phyloP scores from a whole-genome alignment of 2,888 invertebrate species.

The Trilocha varians region DNA sequence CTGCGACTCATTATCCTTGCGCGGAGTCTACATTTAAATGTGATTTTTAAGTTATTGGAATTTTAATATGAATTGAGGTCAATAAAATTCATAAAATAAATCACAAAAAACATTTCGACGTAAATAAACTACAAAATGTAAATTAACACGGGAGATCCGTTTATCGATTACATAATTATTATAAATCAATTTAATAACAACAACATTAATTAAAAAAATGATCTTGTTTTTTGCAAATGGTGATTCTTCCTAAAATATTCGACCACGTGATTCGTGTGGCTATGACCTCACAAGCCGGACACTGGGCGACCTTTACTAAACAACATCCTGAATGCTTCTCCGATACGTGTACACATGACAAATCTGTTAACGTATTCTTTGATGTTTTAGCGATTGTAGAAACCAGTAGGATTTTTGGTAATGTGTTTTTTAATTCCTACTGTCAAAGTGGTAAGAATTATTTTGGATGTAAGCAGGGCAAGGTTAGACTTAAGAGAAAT shows the following conservation, averaged over 20 bases:
- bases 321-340: slow-evolving; percentile 39
- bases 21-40: too few relatives aligned
- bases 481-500: too few relatives aligned
- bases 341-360: slow-evolving; percentile 13
- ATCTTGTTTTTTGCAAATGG: not conserved
- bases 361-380: not conserved
- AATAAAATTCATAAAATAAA: too few relatives aligned
- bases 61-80: too few relatives aligned
- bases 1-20: too few relatives aligned
- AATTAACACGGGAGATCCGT: too few relatives aligned
- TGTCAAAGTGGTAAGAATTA: too few relatives aligned
- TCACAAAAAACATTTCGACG: slow-evolving; percentile 9
- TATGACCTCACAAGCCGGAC: slow-evolving; percentile 52
- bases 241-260: slow-evolving; percentile 11
- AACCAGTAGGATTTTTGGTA: too few relatives aligned
- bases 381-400: too few relatives aligned
- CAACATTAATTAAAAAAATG: not conserved
- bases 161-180: not conserved
- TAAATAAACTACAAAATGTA: slow-evolving; percentile 9
- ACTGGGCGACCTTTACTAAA: slow-evolving; percentile 45
- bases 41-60: too few relatives aligned
- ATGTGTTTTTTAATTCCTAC: too few relatives aligned
- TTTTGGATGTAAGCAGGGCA: too few relatives aligned
- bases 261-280: slow-evolving; percentile 19
- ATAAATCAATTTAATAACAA: not conserved